Evolutionary conservation across 2,113 vertebrate species (phyloP).

Genomic region (Heliornis fulica): DNA sequence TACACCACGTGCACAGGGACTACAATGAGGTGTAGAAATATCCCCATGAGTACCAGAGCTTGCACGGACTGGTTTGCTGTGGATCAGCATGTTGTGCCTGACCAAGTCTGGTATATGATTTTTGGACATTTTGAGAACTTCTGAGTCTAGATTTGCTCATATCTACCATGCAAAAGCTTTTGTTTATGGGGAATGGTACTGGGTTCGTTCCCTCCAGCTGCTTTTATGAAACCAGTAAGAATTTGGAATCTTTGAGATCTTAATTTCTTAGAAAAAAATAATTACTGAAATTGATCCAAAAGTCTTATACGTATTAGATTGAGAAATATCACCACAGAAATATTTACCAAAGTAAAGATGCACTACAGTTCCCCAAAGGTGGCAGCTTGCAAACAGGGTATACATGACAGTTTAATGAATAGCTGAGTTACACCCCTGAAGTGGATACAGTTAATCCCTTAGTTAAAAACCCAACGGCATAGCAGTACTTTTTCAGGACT

Average conservation of each 20-base stretch:
- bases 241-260: not conserved
- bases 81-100: not conserved
- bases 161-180: not conserved
- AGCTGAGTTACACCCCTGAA: not conserved
- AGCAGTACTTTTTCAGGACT: not conserved
- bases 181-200: not conserved
- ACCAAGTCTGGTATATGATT: not conserved
- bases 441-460: not conserved
- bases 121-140: not conserved
- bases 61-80: not conserved
- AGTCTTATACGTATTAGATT: not conserved
- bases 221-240: not conserved
- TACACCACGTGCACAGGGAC: fast-evolving
- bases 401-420: not conserved
- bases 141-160: not conserved
- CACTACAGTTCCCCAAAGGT: not conserved
- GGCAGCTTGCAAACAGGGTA: not conserved
- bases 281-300: not conserved
- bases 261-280: not conserved
- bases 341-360: not conserved
- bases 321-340: not conserved
- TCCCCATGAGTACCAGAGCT: not conserved
- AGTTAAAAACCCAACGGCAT: not conserved
- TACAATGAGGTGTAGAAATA: not conserved
- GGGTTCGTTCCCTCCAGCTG: not conserved